Evolutionary conservation across 2,888 invertebrate species (phyloP), one percentile per base, ranked within the genome.

Genomic region (Dasypogon diadema): DNA sequence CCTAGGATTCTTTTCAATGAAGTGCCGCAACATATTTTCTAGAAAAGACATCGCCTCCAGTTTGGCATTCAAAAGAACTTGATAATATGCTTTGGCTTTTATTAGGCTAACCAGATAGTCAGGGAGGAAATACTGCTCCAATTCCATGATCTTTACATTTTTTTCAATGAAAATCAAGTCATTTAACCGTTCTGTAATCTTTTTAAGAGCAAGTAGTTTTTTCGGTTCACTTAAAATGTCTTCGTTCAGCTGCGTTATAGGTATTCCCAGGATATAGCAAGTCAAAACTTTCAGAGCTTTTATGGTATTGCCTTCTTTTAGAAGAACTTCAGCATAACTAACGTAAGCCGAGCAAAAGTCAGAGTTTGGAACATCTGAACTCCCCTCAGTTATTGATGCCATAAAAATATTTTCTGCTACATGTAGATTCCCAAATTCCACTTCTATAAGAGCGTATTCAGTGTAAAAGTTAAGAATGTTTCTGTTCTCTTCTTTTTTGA

Each of bases 361-460:
- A 0, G 82, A 80, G 34, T 80, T 78, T 0, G 78, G 54, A 5
- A 75, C 60, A n/a, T 77, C 60, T 42, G 79, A 76, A 1, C 78
- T 63, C 22, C 80, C 74, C 22, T 74, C 77, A 12, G 78, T 78
- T 10, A 89, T 82, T 3, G 89, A 85, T 21, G 87, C 89, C 79
- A 87, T 84, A 37, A 90, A 84, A 63, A 90, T 87, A 78, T 86
- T 88, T n/a, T 88, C 79, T 74, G 88, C 87, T 51, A 81, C 85
- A 12, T 87, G 86, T 5, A 81, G 78, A 79, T 87, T 87, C 14
- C 87, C 88, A 34, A 88, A 82, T 82, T 90, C 90, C 70, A 85
- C 85, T 82, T 91, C 91, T 74, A 90, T 87, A 60, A 91, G 81
- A 6, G 90, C 91, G 81, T 90, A 90, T 82, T 92, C 92, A 2